phyloP scores from a whole-genome alignment of 2,888 invertebrate genomes.

The Clivina fossor region DNA sequence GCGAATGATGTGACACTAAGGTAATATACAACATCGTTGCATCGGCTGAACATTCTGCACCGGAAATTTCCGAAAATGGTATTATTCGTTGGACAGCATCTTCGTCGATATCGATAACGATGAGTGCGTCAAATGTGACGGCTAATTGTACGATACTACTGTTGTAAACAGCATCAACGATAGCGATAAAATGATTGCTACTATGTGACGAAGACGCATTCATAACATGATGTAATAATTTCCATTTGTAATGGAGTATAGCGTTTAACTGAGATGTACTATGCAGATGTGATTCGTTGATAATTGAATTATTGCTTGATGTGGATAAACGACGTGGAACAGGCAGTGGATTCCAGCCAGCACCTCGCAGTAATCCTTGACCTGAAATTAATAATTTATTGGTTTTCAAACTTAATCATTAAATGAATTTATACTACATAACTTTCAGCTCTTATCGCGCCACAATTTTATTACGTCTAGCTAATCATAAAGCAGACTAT shows the following conservation, averaged over 20 bases:
- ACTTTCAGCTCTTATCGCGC: too few species aligned
- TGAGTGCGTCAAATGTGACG: constrained; percentile 59
- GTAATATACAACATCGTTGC: constrained; percentile 57
- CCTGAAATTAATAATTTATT: too few species aligned
- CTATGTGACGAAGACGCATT: constrained; percentile 52
- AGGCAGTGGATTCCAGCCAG: constrained; percentile 73
- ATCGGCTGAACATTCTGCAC: constrained; percentile 53
- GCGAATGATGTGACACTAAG: constrained; percentile 47
- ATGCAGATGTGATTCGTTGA: constrained; percentile 48
- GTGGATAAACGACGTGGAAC: constrained; percentile 46
- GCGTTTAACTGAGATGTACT: constrained; percentile 53
- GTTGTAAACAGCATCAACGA: constrained; percentile 58
- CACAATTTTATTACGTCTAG: too few species aligned
- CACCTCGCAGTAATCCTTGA: constrained; percentile 75
- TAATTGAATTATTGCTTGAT: too few species aligned
- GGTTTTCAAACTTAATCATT: not conserved
- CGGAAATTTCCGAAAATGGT: constrained; percentile 58
- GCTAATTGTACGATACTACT: constrained; percentile 59
- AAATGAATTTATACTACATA: not conserved
- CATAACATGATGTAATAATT: constrained; percentile 54
- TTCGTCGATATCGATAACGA: constrained; percentile 61
- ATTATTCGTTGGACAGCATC: constrained; percentile 60
- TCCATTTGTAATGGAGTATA: constrained; percentile 59
- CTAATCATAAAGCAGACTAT: too few species aligned
- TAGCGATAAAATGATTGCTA: too few species aligned